Base-by-base conservation (phyloP, 2,113 vertebrate genomes). In the Suncus etruscus region DNA sequence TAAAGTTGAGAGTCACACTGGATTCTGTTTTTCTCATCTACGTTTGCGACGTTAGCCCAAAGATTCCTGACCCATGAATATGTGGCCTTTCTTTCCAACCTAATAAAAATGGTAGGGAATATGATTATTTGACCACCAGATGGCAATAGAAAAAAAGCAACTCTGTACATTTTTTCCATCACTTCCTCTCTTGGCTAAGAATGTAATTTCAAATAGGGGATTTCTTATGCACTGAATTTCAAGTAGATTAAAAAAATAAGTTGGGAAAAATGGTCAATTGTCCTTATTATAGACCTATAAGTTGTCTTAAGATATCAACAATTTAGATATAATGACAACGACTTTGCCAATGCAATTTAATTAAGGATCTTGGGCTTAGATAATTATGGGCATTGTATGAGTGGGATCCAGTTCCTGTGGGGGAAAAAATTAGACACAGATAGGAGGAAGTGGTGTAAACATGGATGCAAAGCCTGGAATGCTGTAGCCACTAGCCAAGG, bases 61-160 rank as follows among this genome's bases (percentile, higher is more conserved):
- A 69, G 51, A 47, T 54, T 76, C 6, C 63, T 73, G 27, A 83
- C 20, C 18, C 66, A 48, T 66, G 50, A 90, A 24, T 69, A 22
- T 22, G 2, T n/a, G 51, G 1, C 3, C 31, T 65, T 15, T 66
- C 8, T 86, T 77, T 2, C 0, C 4, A 54, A 58, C 14, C 1
- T 24, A 83, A 3, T n/a, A 20, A 24, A 22, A 50, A 76, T 47
- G n/a, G 63, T 50, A 20, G 24, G 63, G 80, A 69, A 45, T 54
- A 48, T 65, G 50, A 73, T 91, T 80, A 70, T 77, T 89, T 88
- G 80, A 80, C 81, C 74, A 80, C 77, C 81, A 29, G 74, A 47
- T 91, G 74, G 76, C 69, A 92, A 63, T 88, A 94, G 31, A 72
- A 69, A 72, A 94, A 86, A 84, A 81, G 82, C 31, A 69, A 18